Percentiles rank a stretch among this genome's conserved stretches.
phyloP scores from a whole-genome alignment of 2,113 vertebrate genomes.

The Theristicus caerulescens region DNA sequence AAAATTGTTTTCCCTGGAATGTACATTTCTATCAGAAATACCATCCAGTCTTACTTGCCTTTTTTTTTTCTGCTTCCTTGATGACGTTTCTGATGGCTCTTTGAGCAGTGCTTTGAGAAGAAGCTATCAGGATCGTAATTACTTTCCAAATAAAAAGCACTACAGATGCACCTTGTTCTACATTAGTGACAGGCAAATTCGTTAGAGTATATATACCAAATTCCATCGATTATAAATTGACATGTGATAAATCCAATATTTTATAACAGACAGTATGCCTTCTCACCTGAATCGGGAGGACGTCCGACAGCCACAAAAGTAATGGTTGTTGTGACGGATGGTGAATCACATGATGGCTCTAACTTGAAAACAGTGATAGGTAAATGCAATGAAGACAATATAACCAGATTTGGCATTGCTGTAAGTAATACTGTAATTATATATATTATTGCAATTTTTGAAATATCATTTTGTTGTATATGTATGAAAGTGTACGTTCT shows the following conservation, averaged over 20 bases:
- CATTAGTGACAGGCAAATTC: neutral
- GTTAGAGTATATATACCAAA: neutral
- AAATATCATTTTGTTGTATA: neutral
- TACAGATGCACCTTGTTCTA: neutral
- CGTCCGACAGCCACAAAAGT: constrained; percentile 83
- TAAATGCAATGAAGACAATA: constrained; percentile 80
- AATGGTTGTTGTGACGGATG: constrained; percentile 93
- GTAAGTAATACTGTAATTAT: constrained; percentile 76
- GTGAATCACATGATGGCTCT: constrained; percentile 86
- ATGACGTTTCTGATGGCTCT: neutral
- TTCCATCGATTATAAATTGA: neutral
- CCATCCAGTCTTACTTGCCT: neutral
- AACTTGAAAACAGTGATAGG: constrained; percentile 71
- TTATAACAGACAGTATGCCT: constrained; percentile 76
- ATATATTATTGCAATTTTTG: neutral
- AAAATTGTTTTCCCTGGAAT: neutral
- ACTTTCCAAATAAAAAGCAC: neutral
- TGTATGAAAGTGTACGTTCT: neutral
- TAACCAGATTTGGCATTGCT: constrained; percentile 91
- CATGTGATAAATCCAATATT: neutral
- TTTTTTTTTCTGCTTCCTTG: neutral
- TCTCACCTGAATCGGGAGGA: constrained; percentile 71
- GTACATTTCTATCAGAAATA: neutral
- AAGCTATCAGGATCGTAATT: neutral
- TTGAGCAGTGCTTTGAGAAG: neutral